These are phyloP conservation scores for Ptychobarbus kaznakovi DNA, from an alignment of 2,797 vertebrate species.

Conservation along the genomic window DNA sequence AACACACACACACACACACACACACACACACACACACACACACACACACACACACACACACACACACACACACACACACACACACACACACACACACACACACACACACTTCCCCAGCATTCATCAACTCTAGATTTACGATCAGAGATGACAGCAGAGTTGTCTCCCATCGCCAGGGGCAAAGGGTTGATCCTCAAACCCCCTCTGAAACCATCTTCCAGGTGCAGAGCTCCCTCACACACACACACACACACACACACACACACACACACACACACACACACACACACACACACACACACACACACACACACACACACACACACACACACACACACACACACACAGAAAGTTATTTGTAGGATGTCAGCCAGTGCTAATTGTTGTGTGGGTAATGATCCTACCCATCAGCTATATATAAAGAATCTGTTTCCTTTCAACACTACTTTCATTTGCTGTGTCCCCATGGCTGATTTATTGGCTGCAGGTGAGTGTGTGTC, in stretches of 20 bases:
- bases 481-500: slow-evolving; percentile 31
- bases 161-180: slow-evolving; percentile 57
- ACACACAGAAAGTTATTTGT: slow-evolving; percentile 70
- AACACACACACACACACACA: not conserved
- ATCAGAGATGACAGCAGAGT: slow-evolving; percentile 71
- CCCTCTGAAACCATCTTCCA: slow-evolving; percentile 71
- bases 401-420: slow-evolving; percentile 53
- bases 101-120: slow-evolving; percentile 59
- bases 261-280: slow-evolving; percentile 22
- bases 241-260: slow-evolving; percentile 4
- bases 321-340: slow-evolving; percentile 29
- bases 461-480: slow-evolving; percentile 59
- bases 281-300: slow-evolving; percentile 1
- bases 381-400: slow-evolving; percentile 63
- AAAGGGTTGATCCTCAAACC: slow-evolving; percentile 65
- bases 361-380: slow-evolving; percentile 72
- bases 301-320: slow-evolving; percentile 22
- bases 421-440: slow-evolving; percentile 55
- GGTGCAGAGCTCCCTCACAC: slow-evolving; percentile 68
- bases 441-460: slow-evolving; percentile 44
- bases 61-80: slow-evolving; percentile 13
- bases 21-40: not conserved
- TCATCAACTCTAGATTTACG: slow-evolving; percentile 75
- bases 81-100: slow-evolving; percentile 44
- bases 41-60: slow-evolving; percentile 38